Evolutionary conservation across 2,797 vertebrate genomes (phyloP), one percentile per base, ranked within the genome.

Genomic region (Philypnodon macrostomus): DNA sequence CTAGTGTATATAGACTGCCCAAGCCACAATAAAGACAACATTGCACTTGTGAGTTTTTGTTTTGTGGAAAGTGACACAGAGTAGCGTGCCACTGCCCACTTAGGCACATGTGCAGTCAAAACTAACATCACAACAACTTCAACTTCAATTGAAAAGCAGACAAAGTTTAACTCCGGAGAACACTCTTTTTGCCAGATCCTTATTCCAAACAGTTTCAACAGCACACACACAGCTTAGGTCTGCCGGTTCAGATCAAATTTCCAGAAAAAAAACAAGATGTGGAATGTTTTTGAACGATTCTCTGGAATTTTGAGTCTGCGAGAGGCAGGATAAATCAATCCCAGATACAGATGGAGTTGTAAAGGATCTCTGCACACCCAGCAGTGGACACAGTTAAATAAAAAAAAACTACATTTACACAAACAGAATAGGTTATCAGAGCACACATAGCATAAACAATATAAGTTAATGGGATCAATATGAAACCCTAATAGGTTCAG

Each of bases 61-160:
- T 83, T 70, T 15, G 49, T 53, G 47, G 61, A 68, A 58, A 81
- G 69, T 47, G 58, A 34, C 53, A 73, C 19, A 10, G 69, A 70
- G 76, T 84, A 69, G 80, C 80, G 75, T 87, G 78, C 79, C 75
- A 59, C 60, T 47, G 73, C 60, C 38, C 36, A 35, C 64, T 75
- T 36, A 61, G 26, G 17, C 7, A 0, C 63, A 63, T 58, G 66
- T 47, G 2, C 38, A 61, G 79, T 24, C 75, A 75, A 77, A 73
- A 84, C 63, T 74, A 73, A 84, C 81, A 85, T 85, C 77, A 54
- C 79, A 85, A 75, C 74, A 76, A 67, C 77, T 73, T 81, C 74
- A n/a, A n/a, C n/a, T 63, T 68, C 63, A 48, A 58, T 66, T 70
- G 62, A 55, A 36, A 61, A 5, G 13, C n/a, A 34, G 46, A 47